Evolutionary conservation across 1,140 invertebrate genomes (phyloP).

Genomic region (Aphelenchoides avenae): DNA sequence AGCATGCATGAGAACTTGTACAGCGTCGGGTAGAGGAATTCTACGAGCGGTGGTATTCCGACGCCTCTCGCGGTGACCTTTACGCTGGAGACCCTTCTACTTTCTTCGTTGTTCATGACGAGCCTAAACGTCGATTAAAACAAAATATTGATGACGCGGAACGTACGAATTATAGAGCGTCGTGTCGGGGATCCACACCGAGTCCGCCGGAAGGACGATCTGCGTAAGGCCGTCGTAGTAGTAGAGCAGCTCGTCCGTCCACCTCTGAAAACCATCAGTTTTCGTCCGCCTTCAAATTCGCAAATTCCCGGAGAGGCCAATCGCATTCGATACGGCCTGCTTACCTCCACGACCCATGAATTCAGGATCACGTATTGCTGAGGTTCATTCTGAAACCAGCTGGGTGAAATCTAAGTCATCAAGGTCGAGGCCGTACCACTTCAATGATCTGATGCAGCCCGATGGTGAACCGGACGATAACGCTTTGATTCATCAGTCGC

Average conservation of each 20-base stretch:
- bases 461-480: conserved; percentile 48
- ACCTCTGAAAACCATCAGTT: conserved; percentile 40
- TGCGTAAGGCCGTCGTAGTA: conserved; percentile 48
- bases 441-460: conserved; percentile 56
- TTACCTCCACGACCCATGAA: conserved; percentile 54
- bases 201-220: conserved; percentile 47
- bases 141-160: background rate
- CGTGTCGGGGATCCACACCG: conserved; percentile 50
- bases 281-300: no score
- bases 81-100: conserved; percentile 2
- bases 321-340: no score
- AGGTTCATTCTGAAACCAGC: conserved; percentile 47
- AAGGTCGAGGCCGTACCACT: conserved; percentile 30
- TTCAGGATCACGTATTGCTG: conserved; percentile 53
- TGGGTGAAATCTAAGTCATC: background rate
- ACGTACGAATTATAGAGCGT: conserved; percentile 49
- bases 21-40: conserved; percentile 44
- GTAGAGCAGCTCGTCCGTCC: conserved; percentile 51
- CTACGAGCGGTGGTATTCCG: conserved; percentile 23
- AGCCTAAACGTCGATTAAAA: conserved; percentile 14
- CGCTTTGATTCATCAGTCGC: conserved; percentile 15
- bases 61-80: conserved; percentile 16
- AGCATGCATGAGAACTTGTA: conserved; percentile 46
- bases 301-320: no score
- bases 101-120: conserved; percentile 1